phyloP scores from a whole-genome alignment of 2,888 invertebrate genomes.

The Schrankia costaestrigalis region DNA sequence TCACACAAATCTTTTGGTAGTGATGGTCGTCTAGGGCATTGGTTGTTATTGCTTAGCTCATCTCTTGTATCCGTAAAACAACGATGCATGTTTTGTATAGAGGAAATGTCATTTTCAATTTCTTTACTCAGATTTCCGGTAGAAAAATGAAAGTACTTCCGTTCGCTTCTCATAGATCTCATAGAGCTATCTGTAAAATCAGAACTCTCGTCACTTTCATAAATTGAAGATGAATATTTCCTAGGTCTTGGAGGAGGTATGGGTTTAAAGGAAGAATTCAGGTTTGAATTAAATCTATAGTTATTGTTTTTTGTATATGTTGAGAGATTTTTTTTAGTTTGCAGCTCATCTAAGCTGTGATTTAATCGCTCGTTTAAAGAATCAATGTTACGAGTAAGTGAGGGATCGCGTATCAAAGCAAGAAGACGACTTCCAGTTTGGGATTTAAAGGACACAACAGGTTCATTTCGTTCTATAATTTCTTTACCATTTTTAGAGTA shows the following conservation, averaged over 20 bases:
- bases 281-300: conserved; percentile 10
- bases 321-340: conserved; percentile 27
- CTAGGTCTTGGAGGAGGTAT: conserved; percentile 66
- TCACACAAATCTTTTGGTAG: conserved; percentile 84
- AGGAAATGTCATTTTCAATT: conserved; percentile 70
- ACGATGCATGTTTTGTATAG: conserved; percentile 73
- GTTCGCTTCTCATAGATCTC: conserved; percentile 60
- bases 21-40: conserved; percentile 75
- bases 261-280: conserved; percentile 51
- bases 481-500: conserved; percentile 33
- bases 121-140: conserved; percentile 72
- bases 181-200: conserved; percentile 64
- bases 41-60: conserved; percentile 29
- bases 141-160: conserved; percentile 68
- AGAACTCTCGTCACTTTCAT: conserved; percentile 72
- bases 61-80: conserved; percentile 55
- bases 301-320: conserved; percentile 28
- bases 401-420: conserved; percentile 82
- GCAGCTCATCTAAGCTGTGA: conserved; percentile 38
- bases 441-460: conserved; percentile 65
- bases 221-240: conserved; percentile 60
- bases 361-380: conserved; percentile 39
- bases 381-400: conserved; percentile 55
- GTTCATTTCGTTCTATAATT: conserved; percentile 21
- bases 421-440: conserved; percentile 81